These are phyloP conservation scores for Hypothenemus hampei DNA, from an alignment of 1,140 invertebrate species.

Conservation along the genomic window DNA sequence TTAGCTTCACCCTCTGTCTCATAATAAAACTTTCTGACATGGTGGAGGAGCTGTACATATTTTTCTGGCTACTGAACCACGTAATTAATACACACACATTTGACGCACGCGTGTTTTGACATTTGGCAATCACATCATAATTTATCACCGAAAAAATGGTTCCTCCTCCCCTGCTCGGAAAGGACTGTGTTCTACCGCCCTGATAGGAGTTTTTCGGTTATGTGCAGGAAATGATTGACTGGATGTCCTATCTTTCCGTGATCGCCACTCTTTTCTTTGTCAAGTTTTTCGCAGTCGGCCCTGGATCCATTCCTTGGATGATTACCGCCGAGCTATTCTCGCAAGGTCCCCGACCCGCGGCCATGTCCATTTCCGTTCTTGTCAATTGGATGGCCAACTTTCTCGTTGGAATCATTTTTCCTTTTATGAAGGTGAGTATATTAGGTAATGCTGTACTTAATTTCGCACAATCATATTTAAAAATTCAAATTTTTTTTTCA, in stretches of 20 bases:
- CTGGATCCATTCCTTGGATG: conserved; percentile 97
- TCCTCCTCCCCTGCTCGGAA: conserved; percentile 55
- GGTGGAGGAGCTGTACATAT: conserved; percentile 46
- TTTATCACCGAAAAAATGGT: conserved; percentile 7
- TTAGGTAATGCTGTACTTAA: too few relatives aligned
- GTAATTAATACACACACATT: conserved; percentile 17
- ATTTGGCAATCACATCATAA: background rate
- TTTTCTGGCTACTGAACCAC: too few relatives aligned
- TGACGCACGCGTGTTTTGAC: conserved; percentile 4
- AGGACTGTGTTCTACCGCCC: conserved; percentile 56
- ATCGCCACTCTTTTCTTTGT: conserved; percentile 91
- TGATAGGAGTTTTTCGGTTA: conserved; percentile 91
- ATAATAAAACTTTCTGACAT: conserved; percentile 43
- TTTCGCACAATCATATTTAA: too few relatives aligned
- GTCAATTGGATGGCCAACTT: conserved; percentile 99
- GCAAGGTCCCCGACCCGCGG: conserved; percentile 91
- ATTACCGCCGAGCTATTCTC: conserved; percentile 98
- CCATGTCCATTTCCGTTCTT: conserved; percentile 96
- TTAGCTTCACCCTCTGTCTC: conserved; percentile 36
- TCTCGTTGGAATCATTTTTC: conserved; percentile 92
- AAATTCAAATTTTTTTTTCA: too few relatives aligned
- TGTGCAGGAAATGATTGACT: conserved; percentile 95
- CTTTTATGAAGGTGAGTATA: conserved; percentile 81
- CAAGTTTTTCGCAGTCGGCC: conserved; percentile 94
- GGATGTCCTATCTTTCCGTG: conserved; percentile 95